Evolutionary conservation across 2,888 invertebrate species (phyloP), one percentile per base, ranked within the genome.

Genomic region (Mactromeris polynyma): DNA sequence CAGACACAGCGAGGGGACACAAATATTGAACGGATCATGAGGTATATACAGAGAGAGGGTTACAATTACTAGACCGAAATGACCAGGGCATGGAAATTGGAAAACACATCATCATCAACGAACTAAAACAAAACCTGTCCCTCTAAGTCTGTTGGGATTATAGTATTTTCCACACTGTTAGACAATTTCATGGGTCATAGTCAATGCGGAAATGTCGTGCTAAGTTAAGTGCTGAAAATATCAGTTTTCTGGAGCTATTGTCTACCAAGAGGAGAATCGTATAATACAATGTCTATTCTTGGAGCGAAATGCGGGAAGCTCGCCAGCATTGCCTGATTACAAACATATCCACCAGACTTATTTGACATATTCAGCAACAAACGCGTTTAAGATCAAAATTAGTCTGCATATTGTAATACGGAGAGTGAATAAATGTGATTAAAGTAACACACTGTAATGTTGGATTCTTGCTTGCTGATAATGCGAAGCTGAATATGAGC

Each of bases 331-430:
- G 36, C 17, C 73, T 73, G 73, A 73, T 73, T 73, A 73, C 36
- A 36, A 73, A 73, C 73, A 7, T 33, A 73, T 31, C 33, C 0
- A 33, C 36, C 73, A 73, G 73, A 33, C 36, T 7, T 19, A 36
- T 73, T 33, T 73, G 73, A 73, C 73, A 73, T 73, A 33, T 33
- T 73, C 31, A 73, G 73, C 73, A 73, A 73, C 33, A 33, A 36
- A 73, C 33, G 36, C 19, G 17, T 36, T 36, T 33, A 36, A 73
- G 73, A 73, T 36, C 69, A 73, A 14, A 73, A 33, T 73, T 19
- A 73, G 73, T 73, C 19, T 73, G 33, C 73, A 36, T 33, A 14
- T 33, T 36, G 31, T 14, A 33, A 33, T 33, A 33, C 19, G 1
- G 33, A 33, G 36, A 33, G 17, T 73, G 33, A 33, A 73, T 73